Base-by-base conservation (phyloP, 2,113 vertebrate genomes). In the Tychaedon coryphoeus region DNA sequence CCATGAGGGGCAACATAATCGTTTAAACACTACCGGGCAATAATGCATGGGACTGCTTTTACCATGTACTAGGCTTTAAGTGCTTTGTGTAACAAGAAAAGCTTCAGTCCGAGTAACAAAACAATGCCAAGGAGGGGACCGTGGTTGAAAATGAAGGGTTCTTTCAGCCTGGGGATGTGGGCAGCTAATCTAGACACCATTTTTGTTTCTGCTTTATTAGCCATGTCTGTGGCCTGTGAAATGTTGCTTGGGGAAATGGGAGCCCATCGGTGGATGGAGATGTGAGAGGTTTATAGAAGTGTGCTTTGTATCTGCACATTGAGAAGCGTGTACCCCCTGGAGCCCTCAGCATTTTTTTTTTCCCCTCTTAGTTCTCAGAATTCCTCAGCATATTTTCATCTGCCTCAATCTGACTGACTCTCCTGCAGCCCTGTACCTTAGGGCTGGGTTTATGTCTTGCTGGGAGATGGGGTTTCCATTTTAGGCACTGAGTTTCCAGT, bases 201-300 rank as follows among this genome's bases (percentile, higher is more conserved):
- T 31, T 48, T 75, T 58, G 15, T 58, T 90, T 83, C 85, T 92
- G 43, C 64, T 93, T 88, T 69, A 24, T 83, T 70, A 83, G 51
- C 51, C 2, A 3, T 18, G 22, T 40, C 38, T 61, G 61, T 72
- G 70, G 77, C 51, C 13, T 79, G 29, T 72, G 58, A 90, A 76
- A 34, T 26, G 33, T 42, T 66, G 50, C 56, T 61, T 16, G 25
- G 25, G 69, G 80, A 88, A 77, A 81, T 14, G 33, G 40, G 66
- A 75, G 69, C 54, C 11, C 2, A 2, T 23, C 0, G 0, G 45
- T 87, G 45, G 57, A 57, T 61, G 62, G 29, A 86, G 54, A 33
- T 33, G 16, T 2, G 31, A 42, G 45, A 56, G 17, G 19, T 51
- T 81, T 75, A n/a, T 18, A 57, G 57, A 61, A 70, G 29, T 16